These are phyloP conservation scores for Tenrec ecaudatus DNA, from an alignment of 2,113 vertebrate species.

Conservation along the genomic window DNA sequence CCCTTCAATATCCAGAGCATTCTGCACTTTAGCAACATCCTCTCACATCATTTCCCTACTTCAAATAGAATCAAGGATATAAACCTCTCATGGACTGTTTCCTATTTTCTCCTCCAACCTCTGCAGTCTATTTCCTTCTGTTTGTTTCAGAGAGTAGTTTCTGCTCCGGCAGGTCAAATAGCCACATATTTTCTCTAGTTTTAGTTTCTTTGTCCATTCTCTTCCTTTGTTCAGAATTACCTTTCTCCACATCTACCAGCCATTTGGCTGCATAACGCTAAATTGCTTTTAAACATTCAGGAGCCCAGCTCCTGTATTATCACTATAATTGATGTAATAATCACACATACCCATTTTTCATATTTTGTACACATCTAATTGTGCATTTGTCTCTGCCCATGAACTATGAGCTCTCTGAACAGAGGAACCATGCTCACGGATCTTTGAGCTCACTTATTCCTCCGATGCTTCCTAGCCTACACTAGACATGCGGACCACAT, in stretches of 20 bases:
- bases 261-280: background rate
- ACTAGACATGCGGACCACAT: background rate
- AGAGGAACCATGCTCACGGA: background rate
- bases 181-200: background rate
- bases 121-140: background rate
- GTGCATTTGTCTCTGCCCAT: background rate
- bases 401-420: conserved; percentile 10
- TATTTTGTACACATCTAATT: background rate
- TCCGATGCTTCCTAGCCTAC: background rate
- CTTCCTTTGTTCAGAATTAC: background rate
- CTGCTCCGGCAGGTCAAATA: background rate
- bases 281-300: background rate
- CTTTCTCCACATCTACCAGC: background rate
- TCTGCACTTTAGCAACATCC: background rate
- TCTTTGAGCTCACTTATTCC: background rate
- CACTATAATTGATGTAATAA: background rate
- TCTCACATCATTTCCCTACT: too few species aligned
- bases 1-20: background rate
- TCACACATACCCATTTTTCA: background rate
- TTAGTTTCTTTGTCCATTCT: background rate
- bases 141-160: background rate
- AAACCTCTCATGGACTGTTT: background rate
- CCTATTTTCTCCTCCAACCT: background rate
- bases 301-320: background rate
- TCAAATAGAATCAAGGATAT: background rate